Base-by-base conservation (phyloP, 2,888 invertebrate species). In the Lasioglossum marginatum region DNA sequence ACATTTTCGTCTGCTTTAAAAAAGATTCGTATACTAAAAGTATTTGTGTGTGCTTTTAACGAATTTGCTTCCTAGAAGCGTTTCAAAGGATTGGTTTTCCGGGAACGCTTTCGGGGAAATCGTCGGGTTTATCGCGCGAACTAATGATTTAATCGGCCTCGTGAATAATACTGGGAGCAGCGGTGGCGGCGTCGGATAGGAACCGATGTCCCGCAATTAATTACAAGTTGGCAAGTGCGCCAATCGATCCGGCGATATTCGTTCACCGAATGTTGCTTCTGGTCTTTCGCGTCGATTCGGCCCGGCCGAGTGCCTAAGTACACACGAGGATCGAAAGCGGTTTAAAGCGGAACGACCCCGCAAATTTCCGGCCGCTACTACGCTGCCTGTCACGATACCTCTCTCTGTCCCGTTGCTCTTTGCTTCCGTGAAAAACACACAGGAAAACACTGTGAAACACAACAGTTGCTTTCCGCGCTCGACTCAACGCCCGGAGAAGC, bases 151-250 rank as follows among this genome's bases (percentile, higher is more conserved):
- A 60, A 60, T 60, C 60, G 60, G 52, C 23, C 60, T 19, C 52
- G 77, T 31, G 72, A 74, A 73, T 83, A 71, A 74, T 77, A 34
- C 72, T 72, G 77, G 77, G 37, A 68, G 60, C 68, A 70, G 63
- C 23, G 45, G 40, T n/a, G 52, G 52, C 63, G 79, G 48, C 63
- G 40, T 27, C 72, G 68, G 14, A 75, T 79, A 66, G 86, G 70
- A 75, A 82, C 68, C 86, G 79, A 83, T 82, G 77, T 63, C 40
- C 73, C 48, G 79, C 81, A 82, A 90, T 90, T 88, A 87, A 89
- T 89, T 88, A 84, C 85, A 81, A 79, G 76, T 79, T 79, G 82
- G 27, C 83, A 76, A 85, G 82, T 77, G 74, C 27, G 27, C 75
- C 66, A 75, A 83, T 83, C 86, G 79, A 83, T 81, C 75, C 71